Evolutionary conservation across 2,888 invertebrate genomes (phyloP).

Genomic region (Harmothoe impar): DNA sequence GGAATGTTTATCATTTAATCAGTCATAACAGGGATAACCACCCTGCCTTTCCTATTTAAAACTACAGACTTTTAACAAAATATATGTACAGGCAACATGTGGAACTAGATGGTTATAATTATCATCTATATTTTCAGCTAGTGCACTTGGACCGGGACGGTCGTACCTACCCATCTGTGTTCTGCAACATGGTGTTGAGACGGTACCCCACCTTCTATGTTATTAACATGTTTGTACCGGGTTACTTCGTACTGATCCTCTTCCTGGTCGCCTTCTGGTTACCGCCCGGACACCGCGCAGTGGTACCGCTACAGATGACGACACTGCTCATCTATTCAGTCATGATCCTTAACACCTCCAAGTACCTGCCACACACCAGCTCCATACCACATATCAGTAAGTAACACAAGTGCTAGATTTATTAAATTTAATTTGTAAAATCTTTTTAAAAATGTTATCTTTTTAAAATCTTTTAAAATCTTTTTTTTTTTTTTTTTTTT

Average conservation of each 20-base stretch:
- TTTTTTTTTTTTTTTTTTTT: too few species aligned
- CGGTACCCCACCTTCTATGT: slow-evolving; percentile 24
- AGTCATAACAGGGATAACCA: too few species aligned
- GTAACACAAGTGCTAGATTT: not conserved
- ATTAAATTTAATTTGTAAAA: too few species aligned
- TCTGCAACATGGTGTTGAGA: not conserved
- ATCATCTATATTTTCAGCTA: too few species aligned
- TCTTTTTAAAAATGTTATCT: too few species aligned
- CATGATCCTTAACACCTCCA: slow-evolving; percentile 44
- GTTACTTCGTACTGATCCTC: slow-evolving; percentile 34
- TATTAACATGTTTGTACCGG: slow-evolving; percentile 38
- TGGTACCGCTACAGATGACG: slow-evolving; percentile 52
- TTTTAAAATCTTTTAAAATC: too few species aligned
- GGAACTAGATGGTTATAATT: too few species aligned
- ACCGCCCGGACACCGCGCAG: slow-evolving; percentile 35
- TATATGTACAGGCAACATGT: too few species aligned
- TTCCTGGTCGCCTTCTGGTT: slow-evolving; percentile 48
- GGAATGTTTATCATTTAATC: too few species aligned
- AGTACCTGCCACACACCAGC: slow-evolving; percentile 37
- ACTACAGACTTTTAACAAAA: too few species aligned
- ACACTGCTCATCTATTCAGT: slow-evolving; percentile 46
- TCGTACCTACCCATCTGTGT: not conserved
- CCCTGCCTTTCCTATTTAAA: too few species aligned
- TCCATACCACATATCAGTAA: slow-evolving; percentile 43
- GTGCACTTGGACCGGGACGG: slow-evolving; percentile 34